Evolutionary conservation across 2,888 invertebrate genomes (phyloP).

Genomic region (Heteromurus nitidus): DNA sequence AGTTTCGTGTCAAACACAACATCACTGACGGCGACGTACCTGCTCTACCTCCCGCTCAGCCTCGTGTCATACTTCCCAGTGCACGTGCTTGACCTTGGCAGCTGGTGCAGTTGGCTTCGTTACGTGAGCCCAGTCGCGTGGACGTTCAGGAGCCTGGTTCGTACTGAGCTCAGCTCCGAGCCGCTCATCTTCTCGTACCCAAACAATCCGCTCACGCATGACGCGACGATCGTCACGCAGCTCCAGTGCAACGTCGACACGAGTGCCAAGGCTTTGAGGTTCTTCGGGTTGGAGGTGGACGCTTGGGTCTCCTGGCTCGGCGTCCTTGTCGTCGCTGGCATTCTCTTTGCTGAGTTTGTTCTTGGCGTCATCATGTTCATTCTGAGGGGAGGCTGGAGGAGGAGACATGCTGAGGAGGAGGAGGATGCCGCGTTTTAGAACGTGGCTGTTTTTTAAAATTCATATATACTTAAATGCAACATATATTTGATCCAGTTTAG

Average conservation of each 20-base stretch:
- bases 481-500: too few relatives aligned
- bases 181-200: slow-evolving; percentile 74
- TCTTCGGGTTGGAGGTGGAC: slow-evolving; percentile 62
- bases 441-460: neutral
- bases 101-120: slow-evolving; percentile 82
- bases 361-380: slow-evolving; percentile 55
- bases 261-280: slow-evolving; percentile 65
- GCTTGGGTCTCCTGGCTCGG: slow-evolving; percentile 48
- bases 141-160: slow-evolving; percentile 82
- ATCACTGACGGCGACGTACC: slow-evolving; percentile 80
- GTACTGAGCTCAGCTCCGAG: slow-evolving; percentile 79
- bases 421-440: slow-evolving; percentile 49
- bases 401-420: slow-evolving; percentile 18
- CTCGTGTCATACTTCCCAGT: slow-evolving; percentile 83
- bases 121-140: slow-evolving; percentile 85
- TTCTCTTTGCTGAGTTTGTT: slow-evolving; percentile 36
- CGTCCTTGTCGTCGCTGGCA: slow-evolving; percentile 38
- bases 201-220: slow-evolving; percentile 84
- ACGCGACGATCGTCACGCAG: slow-evolving; percentile 89
- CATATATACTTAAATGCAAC: too few relatives aligned
- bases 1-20: slow-evolving; percentile 80
- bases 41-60: slow-evolving; percentile 80
- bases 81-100: slow-evolving; percentile 82
- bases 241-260: slow-evolving; percentile 69
- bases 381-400: slow-evolving; percentile 38